phyloP scores from a whole-genome alignment of 2,888 invertebrate species.

The Netelia fuscicornis region DNA sequence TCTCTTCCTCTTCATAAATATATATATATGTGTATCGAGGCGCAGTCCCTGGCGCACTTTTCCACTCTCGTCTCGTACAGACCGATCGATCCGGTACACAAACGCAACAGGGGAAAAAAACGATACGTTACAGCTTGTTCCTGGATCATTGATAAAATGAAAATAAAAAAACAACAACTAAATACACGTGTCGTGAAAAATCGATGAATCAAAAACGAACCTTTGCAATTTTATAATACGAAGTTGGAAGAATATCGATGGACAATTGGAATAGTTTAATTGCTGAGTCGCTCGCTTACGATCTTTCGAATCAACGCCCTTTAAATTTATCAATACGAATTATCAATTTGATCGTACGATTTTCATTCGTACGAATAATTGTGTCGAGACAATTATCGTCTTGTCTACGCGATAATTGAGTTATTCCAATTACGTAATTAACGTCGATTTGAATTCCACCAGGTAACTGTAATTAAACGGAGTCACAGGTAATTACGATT shows the following conservation, averaged over 20 bases:
- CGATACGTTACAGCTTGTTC: slow-evolving; percentile 13
- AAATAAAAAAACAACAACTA: not conserved
- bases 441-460: too few relatives aligned
- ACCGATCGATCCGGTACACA: slow-evolving; percentile 40
- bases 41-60: slow-evolving; percentile 1
- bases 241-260: not conserved
- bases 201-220: not conserved
- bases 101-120: not conserved
- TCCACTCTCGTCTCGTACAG: slow-evolving; percentile 37
- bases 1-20: not conserved
- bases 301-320: too few relatives aligned
- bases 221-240: not conserved
- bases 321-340: too few relatives aligned
- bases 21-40: slow-evolving; percentile 2
- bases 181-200: slow-evolving; percentile 22
- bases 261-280: not conserved
- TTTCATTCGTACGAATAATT: too few relatives aligned
- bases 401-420: too few relatives aligned
- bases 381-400: too few relatives aligned
- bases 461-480: too few relatives aligned
- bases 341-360: too few relatives aligned
- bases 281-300: too few relatives aligned
- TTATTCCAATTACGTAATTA: too few relatives aligned
- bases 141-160: slow-evolving; percentile 14
- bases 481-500: not conserved